Percentiles rank a stretch among this genome's conserved stretches.
These are phyloP conservation scores for Menura novaehollandiae DNA, from an alignment of 2,113 vertebrate species.

Conservation along the genomic window DNA sequence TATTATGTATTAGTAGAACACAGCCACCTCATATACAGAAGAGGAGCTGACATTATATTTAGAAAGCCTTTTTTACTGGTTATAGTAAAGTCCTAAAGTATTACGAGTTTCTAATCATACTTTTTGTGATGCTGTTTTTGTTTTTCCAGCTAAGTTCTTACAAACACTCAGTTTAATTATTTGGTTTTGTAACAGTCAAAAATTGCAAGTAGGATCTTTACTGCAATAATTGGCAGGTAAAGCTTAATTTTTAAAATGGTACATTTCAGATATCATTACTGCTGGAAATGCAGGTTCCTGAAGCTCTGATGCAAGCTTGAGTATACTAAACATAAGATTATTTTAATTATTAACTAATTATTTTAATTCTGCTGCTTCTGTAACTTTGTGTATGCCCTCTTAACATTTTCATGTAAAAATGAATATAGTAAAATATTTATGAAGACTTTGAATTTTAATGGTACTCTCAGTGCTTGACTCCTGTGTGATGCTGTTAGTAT, in stretches of 20 bases:
- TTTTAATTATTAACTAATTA: neutral
- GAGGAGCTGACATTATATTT: neutral
- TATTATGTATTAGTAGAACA: neutral
- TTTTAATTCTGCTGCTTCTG: neutral
- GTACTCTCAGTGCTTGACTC: neutral
- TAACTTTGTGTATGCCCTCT: neutral
- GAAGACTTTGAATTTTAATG: neutral
- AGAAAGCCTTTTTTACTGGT: neutral
- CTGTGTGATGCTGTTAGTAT: neutral
- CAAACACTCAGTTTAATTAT: neutral
- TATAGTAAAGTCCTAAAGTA: neutral
- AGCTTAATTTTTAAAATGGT: neutral
- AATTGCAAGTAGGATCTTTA: neutral
- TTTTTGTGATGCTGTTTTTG: neutral
- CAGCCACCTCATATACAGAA: neutral
- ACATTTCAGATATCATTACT: neutral
- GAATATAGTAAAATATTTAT: neutral
- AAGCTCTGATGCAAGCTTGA: neutral
- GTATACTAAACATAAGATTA: neutral
- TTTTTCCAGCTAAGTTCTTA: neutral
- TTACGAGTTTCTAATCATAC: accelerated
- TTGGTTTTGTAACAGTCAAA: neutral
- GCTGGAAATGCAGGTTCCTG: neutral
- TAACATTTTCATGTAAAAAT: neutral
- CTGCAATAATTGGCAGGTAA: neutral